Evolutionary conservation across 30 jellyfish, hydroid and myxozoan species (phyloP).

Genomic region (Turritopsis dohrnii): DNA sequence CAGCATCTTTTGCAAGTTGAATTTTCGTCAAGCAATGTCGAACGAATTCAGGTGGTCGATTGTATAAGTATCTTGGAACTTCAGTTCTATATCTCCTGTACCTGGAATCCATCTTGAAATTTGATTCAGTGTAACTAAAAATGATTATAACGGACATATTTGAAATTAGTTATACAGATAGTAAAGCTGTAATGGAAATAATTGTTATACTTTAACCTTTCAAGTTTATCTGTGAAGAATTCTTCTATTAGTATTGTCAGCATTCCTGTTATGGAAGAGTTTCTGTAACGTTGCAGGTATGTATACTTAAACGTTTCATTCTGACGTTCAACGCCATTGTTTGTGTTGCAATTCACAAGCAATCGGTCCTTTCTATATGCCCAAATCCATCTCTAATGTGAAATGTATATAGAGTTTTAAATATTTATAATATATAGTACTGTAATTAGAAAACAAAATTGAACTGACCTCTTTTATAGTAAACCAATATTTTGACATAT

Average conservation of each 20-base stretch:
- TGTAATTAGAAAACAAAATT: background rate
- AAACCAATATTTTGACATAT: constrained; percentile 20
- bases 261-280: constrained; percentile 41
- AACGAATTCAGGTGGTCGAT: constrained; percentile 2
- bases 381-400: constrained; percentile 54
- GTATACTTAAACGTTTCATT: constrained; percentile 46
- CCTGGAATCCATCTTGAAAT: background rate
- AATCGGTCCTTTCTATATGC: constrained; percentile 44
- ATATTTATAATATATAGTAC: no score
- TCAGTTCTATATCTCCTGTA: background rate
- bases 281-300: constrained; percentile 33
- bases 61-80: background rate
- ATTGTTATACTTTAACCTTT: no score
- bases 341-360: constrained; percentile 33
- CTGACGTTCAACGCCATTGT: constrained; percentile 63
- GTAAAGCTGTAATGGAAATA: no score
- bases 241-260: constrained; percentile 31
- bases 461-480: constrained; percentile 5
- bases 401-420: background rate
- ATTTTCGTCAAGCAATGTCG: background rate
- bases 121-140: background rate
- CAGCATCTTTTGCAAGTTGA: background rate
- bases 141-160: no score
- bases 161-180: no score
- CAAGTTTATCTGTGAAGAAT: no score